Evolutionary conservation across 1,140 invertebrate genomes (phyloP).

Genomic region (Drosophila pallidifrons): DNA sequence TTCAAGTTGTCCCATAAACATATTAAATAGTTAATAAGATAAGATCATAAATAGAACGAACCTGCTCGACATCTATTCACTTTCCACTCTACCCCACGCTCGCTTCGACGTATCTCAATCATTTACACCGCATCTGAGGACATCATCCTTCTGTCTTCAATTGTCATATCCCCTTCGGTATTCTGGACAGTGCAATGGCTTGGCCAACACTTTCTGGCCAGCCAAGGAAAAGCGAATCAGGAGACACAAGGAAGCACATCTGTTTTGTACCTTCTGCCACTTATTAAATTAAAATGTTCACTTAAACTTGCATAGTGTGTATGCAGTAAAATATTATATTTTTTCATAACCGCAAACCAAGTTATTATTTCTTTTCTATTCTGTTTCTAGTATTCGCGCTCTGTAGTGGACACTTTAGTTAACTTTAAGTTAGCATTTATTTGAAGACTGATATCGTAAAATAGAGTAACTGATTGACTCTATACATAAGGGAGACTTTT

Average conservation of each 20-base stretch:
- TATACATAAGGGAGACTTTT: no score
- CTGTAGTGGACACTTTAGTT: background rate
- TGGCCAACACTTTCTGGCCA: no score
- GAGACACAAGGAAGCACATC: constrained; percentile 54
- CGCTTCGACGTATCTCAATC: background rate
- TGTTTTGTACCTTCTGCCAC: constrained; percentile 67
- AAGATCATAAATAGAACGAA: constrained; percentile 22
- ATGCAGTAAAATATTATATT: constrained; percentile 75
- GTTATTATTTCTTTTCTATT: constrained; percentile 59
- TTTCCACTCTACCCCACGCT: background rate
- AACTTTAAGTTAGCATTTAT: no score
- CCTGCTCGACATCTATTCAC: background rate
- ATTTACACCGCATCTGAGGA: background rate
- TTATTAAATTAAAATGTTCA: constrained; percentile 83
- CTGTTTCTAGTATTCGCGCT: constrained; percentile 32
- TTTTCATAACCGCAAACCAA: constrained; percentile 63
- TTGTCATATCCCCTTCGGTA: no score
- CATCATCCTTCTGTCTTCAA: no score
- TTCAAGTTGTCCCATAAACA: constrained; percentile 33
- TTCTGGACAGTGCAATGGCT: no score
- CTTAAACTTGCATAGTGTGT: constrained; percentile 50
- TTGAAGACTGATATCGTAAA: no score
- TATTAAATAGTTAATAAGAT: constrained; percentile 39
- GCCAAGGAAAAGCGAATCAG: constrained; percentile 2
- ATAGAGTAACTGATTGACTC: no score